These are phyloP conservation scores for Pelosia muscerda DNA, from an alignment of 2,888 invertebrate genomes.

Conservation along the genomic window DNA sequence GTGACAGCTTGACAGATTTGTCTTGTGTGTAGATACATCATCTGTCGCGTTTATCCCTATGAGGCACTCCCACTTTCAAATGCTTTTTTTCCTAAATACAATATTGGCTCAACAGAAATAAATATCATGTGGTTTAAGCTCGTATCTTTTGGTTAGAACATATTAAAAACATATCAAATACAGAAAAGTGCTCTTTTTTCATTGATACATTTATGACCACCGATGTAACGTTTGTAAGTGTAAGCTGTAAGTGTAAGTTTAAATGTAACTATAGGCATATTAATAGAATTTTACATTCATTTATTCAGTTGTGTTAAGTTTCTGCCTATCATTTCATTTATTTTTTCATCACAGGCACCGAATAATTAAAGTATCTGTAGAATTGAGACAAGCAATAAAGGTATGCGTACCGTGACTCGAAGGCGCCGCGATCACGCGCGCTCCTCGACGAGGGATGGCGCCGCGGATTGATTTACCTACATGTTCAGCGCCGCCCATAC, in stretches of 20 bases:
- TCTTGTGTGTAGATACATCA: not conserved
- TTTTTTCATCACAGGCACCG: not conserved
- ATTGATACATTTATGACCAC: no score
- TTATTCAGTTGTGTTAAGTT: not conserved
- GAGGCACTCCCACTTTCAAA: not conserved
- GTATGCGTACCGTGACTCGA: not conserved
- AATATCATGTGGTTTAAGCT: not conserved
- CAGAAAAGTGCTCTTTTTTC: no score
- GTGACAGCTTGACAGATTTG: slow-evolving; percentile 11
- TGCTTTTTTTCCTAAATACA: no score
- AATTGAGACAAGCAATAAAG: not conserved
- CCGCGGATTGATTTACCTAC: slow-evolving; percentile 36
- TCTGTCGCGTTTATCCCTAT: not conserved
- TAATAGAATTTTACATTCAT: no score
- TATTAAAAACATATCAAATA: no score
- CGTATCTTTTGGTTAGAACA: no score
- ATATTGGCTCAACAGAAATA: not conserved
- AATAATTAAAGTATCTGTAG: not conserved
- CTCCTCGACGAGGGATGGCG: not conserved
- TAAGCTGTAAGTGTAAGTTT: no score
- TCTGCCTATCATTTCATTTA: not conserved
- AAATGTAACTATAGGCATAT: no score
- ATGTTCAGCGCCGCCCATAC: slow-evolving; percentile 25
- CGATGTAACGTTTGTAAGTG: no score
- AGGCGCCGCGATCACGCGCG: not conserved